Evolutionary conservation across 2,113 vertebrate genomes (phyloP), one percentile per base, ranked within the genome.

Genomic region (Motacilla alba): DNA sequence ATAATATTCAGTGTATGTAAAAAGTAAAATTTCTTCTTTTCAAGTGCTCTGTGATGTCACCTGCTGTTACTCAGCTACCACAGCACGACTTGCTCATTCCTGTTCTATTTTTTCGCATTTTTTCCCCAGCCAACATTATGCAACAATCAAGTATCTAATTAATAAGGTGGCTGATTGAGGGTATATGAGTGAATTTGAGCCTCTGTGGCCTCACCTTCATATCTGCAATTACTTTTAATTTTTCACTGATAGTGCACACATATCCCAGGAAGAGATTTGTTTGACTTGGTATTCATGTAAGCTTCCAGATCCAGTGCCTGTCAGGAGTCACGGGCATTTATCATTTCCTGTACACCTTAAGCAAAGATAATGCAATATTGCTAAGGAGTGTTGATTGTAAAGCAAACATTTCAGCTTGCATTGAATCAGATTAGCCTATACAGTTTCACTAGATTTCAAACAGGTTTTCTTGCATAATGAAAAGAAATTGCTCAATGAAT

Each of bases 341-440:
- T 91, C 50, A 92, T 91, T 95, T 96, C 94, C 92, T 94, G 39
- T 52, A 35, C 35, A 74, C 22, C 44, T 59, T 80, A 58, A 86
- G 46, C 30, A 85, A 74, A 91, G 78, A 46, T 72, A 91, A 80
- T 28, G 47, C 35, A 86, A 77, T 30, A 27, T 35, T 86, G 13
- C 35, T 80, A 74, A 62, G 62, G 53, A 73, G 23, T 18, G 82
- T 66, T 93, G 74, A 77, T 76, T 49, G 23, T 69, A 58, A 30
- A 80, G 33, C 1, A 22, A 70, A 52, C 75, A 92, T 95, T 89
- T 69, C 68, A 78, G 37, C 15, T 90, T 59, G 8, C 43, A 41
- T 27, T 83, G 73, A 86, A 22, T 95, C 83, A 81, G 17, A 75
- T 91, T 73, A 77, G 43, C 59, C n/a, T 44, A 12, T 64, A 23